phyloP scores from a whole-genome alignment of 2,113 vertebrate species.

The Poeciliopsis prolifica region DNA sequence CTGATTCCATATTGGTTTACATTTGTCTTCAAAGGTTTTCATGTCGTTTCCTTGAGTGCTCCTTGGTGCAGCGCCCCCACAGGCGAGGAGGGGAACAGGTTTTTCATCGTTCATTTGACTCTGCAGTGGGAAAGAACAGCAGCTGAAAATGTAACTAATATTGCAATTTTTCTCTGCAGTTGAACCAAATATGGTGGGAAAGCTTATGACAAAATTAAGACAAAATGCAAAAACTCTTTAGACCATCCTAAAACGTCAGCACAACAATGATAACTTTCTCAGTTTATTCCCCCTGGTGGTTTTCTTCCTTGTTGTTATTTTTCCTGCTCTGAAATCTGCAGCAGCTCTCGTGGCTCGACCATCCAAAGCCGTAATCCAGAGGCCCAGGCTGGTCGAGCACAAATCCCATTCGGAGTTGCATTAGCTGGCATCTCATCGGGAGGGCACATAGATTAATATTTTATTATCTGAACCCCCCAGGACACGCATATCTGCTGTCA shows the following conservation, averaged over 20 bases:
- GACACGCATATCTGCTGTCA: conserved; percentile 49
- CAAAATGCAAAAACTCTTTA: too few species aligned
- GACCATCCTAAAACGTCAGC: conserved; percentile 10
- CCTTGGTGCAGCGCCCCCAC: too few species aligned
- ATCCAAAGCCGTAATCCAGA: conserved; percentile 70
- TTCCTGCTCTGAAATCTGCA: conserved; percentile 56
- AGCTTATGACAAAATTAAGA: too few species aligned
- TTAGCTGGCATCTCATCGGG: conserved; percentile 52
- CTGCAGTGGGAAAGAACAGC: too few species aligned
- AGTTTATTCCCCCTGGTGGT: conserved; percentile 21
- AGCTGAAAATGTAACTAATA: too few species aligned
- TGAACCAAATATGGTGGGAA: too few species aligned
- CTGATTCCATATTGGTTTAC: too few species aligned
- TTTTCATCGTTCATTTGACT: too few species aligned
- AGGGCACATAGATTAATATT: conserved; percentile 51
- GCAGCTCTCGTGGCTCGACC: conserved; percentile 54
- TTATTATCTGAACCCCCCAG: conserved; percentile 47
- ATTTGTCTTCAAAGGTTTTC: too few species aligned
- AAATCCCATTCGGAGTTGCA: conserved; percentile 54
- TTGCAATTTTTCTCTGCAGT: too few species aligned
- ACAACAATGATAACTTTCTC: background rate
- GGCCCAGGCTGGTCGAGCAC: conserved; percentile 59
- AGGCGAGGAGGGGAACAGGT: too few species aligned
- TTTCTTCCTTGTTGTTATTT: conserved; percentile 55
- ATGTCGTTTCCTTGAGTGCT: too few species aligned